These are phyloP conservation scores for Ctenochaetus hawaiiensis DNA, from an alignment of 2,797 vertebrate species.

Conservation along the genomic window DNA sequence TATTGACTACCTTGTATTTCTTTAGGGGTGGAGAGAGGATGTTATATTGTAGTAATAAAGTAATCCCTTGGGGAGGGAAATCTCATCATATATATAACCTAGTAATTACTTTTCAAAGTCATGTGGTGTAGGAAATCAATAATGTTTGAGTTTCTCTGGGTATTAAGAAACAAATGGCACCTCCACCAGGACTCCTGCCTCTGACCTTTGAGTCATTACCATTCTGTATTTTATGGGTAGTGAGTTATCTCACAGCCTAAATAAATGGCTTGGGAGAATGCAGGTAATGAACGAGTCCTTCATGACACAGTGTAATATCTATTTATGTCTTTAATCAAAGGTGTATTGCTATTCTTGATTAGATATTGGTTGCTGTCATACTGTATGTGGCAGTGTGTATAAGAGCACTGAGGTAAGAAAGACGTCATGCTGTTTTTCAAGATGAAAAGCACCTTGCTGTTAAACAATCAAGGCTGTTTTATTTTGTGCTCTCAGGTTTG, in stretches of 20 bases:
- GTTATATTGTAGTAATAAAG: conserved; percentile 76
- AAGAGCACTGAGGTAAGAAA: neutral
- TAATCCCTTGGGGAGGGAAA: conserved; percentile 58
- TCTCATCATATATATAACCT: conserved; percentile 76
- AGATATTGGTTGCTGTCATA: conserved; percentile 16
- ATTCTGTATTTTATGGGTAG: conserved; percentile 51
- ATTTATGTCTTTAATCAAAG: conserved; percentile 52
- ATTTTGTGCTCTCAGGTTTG: neutral
- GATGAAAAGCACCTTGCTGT: conserved; percentile 10
- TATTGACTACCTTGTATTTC: conserved; percentile 61
- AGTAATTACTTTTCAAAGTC: conserved; percentile 80
- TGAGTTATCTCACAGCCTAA: conserved; percentile 44
- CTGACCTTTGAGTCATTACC: conserved; percentile 74
- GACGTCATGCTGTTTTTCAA: neutral
- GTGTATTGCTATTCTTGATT: conserved; percentile 40
- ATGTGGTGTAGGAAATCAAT: conserved; percentile 68
- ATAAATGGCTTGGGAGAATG: conserved; percentile 50
- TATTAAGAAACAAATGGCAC: conserved; percentile 71
- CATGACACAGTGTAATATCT: conserved; percentile 23
- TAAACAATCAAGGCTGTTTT: neutral
- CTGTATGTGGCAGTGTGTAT: neutral
- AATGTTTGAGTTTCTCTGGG: conserved; percentile 62
- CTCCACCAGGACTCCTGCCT: conserved; percentile 50
- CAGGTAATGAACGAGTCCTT: conserved; percentile 14
- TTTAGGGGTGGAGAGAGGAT: conserved; percentile 48